Evolutionary conservation across 2,797 vertebrate genomes (phyloP), one percentile per base, ranked within the genome.

Genomic region (Epinephelus malabaricus): DNA sequence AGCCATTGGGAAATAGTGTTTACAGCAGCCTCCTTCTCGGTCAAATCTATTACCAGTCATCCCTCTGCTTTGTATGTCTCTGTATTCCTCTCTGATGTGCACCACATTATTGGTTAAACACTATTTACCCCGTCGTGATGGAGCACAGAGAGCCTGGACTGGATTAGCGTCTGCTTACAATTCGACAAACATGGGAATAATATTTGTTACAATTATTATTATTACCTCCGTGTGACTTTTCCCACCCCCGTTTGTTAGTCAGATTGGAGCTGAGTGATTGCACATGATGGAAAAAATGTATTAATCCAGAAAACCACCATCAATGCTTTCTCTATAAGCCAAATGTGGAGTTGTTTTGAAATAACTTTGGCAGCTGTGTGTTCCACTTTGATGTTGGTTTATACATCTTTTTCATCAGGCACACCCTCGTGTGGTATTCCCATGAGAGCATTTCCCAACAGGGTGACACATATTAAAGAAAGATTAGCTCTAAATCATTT

Each of bases 121-220:
- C 34, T 34, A n/a, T 76, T 54, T 78, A 74, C 81, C 69, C 59
- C 45, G 7, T 53, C 1, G 43, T 82, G 84, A 91, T 85, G 73
- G 88, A 91, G 69, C 8, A 46, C 51, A 66, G 43, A 19, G 23
- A 74, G 55, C 59, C 78, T 85, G 86, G 76, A 76, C 54, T 65
- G 27, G 78, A 92, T 93, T 71, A 84, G 30, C 38, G 19, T 67
- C 64, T 27, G 83, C 59, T 79, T 82, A 73, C 63, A 90, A 84
- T 78, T 77, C 53, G 19, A 78, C 82, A 88, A 86, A 90, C 89
- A 89, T 64, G 55, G 45, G 69, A 71, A 72, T 81, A 70, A 65
- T 85, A 82, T 88, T 86, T 80, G 73, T 82, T 85, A 79, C 62
- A 74, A 38, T 88, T 87, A 85, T 91, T 78, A 82, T 76, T 62